A percentile compares a stretch with the other conserved stretches of the same genome.
phyloP scores from a whole-genome alignment of 2,888 invertebrate species.

The Pandemis heparana region DNA sequence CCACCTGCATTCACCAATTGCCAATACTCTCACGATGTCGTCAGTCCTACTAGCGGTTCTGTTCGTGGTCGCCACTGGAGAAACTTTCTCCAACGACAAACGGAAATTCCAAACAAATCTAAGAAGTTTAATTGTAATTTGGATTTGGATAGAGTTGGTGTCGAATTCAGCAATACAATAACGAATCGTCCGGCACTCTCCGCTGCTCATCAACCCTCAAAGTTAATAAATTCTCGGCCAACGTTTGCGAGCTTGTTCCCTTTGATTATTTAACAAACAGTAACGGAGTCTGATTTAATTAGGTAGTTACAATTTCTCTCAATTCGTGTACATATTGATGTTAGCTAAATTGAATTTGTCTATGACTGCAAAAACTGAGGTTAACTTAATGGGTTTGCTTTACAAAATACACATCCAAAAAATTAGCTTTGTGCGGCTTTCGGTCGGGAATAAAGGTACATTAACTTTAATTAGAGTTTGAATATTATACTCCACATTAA shows the following conservation, averaged over 20 bases:
- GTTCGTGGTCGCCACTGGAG: too few relatives aligned
- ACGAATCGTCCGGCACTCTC: background rate
- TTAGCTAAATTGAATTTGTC: constrained; percentile 18
- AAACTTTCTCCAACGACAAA: too few relatives aligned
- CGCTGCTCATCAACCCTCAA: background rate
- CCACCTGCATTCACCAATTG: too few relatives aligned
- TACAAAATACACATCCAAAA: constrained; percentile 14
- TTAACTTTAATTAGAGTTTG: constrained; percentile 3
- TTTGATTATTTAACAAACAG: constrained; percentile 33
- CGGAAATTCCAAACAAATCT: too few relatives aligned
- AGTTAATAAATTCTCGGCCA: constrained; percentile 33
- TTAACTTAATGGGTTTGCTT: background rate
- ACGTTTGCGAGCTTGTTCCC: constrained; percentile 24
- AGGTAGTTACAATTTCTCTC: constrained; percentile 14
- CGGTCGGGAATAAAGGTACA: background rate
- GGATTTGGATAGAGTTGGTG: too few relatives aligned
- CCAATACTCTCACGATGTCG: too few relatives aligned
- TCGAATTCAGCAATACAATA: too few relatives aligned
- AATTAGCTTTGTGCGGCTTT: background rate
- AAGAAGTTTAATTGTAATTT: too few relatives aligned
- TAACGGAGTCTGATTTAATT: constrained; percentile 34
- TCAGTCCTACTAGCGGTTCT: too few relatives aligned
- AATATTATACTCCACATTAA: background rate
- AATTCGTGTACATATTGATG: constrained; percentile 26
- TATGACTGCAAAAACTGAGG: constrained; percentile 5